A percentile compares a stretch with the other conserved stretches of the same genome.
Evolutionary conservation across 1,140 invertebrate species (phyloP).

Genomic region (Battus philenor): DNA sequence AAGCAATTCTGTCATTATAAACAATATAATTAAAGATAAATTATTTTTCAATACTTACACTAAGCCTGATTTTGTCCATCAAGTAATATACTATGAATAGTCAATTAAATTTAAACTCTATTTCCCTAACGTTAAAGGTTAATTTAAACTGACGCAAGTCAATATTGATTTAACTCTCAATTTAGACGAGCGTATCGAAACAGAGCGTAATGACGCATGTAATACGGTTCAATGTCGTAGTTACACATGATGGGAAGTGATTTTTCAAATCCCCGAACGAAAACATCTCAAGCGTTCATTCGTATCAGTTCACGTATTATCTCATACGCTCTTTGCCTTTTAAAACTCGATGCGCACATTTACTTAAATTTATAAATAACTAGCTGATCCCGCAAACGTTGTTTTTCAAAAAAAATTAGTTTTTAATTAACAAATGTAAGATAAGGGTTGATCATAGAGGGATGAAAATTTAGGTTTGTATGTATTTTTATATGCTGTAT

Average conservation of each 20-base stretch:
- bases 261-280: conserved; percentile 10
- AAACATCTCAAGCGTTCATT: conserved; percentile 15
- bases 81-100: conserved; percentile 22
- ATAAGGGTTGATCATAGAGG: no score
- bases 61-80: conserved; percentile 26
- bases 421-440: no score
- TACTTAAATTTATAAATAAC: no score
- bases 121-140: conserved; percentile 8
- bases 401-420: no score
- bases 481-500: no score
- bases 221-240: conserved; percentile 10
- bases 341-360: conserved; percentile 10
- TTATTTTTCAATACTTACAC: conserved; percentile 39
- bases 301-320: conserved; percentile 16
- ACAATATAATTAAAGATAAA: no score
- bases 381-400: no score
- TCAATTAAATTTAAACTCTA: conserved; percentile 15
- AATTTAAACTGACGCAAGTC: conserved; percentile 13
- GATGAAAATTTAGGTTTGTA: no score
- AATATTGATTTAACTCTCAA: conserved; percentile 8
- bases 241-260: neutral
- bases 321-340: conserved; percentile 13
- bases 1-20: no score
- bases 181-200: conserved; percentile 2
- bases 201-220: conserved; percentile 4